Percentiles rank a stretch among this genome's conserved stretches.
phyloP scores from a whole-genome alignment of 2,797 vertebrate species.

The Dermochelys coriacea region DNA sequence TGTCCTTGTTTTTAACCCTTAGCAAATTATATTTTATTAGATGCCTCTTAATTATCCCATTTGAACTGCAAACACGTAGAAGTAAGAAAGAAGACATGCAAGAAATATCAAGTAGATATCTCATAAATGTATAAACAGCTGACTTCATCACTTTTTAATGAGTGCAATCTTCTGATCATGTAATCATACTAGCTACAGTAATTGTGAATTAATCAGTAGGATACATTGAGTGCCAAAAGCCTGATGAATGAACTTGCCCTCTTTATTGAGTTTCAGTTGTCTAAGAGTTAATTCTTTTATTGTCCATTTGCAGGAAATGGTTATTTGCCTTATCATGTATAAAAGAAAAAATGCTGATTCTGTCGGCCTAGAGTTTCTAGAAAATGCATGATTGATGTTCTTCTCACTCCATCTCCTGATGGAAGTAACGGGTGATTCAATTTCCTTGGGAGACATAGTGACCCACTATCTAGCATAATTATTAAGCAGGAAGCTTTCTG shows the following conservation, averaged over 20 bases:
- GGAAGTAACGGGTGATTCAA: slow-evolving; percentile 68
- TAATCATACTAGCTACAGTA: slow-evolving; percentile 16
- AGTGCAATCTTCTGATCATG: background rate
- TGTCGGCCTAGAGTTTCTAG: slow-evolving; percentile 40
- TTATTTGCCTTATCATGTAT: slow-evolving; percentile 32
- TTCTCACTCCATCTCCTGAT: slow-evolving; percentile 69
- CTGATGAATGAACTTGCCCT: slow-evolving; percentile 16
- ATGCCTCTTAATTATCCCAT: slow-evolving; percentile 19
- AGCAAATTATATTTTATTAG: background rate
- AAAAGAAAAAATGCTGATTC: slow-evolving; percentile 20
- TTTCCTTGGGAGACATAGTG: slow-evolving; percentile 35
- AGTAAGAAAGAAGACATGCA: background rate
- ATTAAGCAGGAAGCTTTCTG: slow-evolving; percentile 70
- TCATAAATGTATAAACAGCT: background rate
- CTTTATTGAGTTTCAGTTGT: background rate
- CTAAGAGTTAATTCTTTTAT: slow-evolving; percentile 26
- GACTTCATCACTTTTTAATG: background rate
- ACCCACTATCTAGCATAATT: slow-evolving; percentile 53
- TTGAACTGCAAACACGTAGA: slow-evolving; percentile 15
- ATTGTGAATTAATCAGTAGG: slow-evolving; percentile 51
- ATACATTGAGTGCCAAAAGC: background rate
- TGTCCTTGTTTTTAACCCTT: background rate
- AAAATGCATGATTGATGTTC: slow-evolving; percentile 70
- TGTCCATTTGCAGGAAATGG: slow-evolving; percentile 29
- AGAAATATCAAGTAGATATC: background rate